These are phyloP conservation scores for Hypena proboscidalis DNA, from an alignment of 2,888 invertebrate genomes.

Conservation along the genomic window DNA sequence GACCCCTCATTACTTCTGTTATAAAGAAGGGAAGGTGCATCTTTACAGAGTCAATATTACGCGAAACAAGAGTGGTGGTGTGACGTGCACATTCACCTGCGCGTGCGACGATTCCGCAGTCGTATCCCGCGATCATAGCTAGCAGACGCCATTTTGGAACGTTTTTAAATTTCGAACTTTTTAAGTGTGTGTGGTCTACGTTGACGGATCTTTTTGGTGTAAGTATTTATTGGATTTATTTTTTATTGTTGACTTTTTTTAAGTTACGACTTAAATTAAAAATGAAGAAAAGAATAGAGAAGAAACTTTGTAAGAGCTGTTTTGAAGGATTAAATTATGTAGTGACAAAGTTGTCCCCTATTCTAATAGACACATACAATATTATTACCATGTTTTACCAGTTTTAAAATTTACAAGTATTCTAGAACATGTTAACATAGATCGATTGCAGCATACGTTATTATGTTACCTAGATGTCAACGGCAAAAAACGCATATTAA, in stretches of 20 bases:
- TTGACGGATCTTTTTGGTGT: constrained; percentile 48
- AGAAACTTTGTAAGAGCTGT: too few relatives aligned
- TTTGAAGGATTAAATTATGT: too few relatives aligned
- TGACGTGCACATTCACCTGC: constrained; percentile 80
- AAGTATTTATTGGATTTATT: constrained; percentile 33
- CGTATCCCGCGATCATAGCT: constrained; percentile 59
- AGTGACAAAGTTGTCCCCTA: too few relatives aligned
- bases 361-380: not conserved
- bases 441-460: constrained; percentile 7
- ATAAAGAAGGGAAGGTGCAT: constrained; percentile 55
- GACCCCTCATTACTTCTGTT: constrained; percentile 48
- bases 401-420: constrained; percentile 1
- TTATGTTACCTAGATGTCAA: not conserved
- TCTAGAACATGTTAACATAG: constrained; percentile 14
- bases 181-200: constrained; percentile 66
- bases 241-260: constrained; percentile 16
- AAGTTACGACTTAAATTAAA: too few relatives aligned
- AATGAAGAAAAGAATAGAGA: too few relatives aligned
- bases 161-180: constrained; percentile 48
- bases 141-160: constrained; percentile 55
- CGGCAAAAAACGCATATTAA: not conserved
- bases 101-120: constrained; percentile 72
- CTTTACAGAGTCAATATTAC: constrained; percentile 56
- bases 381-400: constrained; percentile 1
- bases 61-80: constrained; percentile 76